phyloP scores from a whole-genome alignment of 2,797 vertebrate species.

The Poecilia gillii region DNA sequence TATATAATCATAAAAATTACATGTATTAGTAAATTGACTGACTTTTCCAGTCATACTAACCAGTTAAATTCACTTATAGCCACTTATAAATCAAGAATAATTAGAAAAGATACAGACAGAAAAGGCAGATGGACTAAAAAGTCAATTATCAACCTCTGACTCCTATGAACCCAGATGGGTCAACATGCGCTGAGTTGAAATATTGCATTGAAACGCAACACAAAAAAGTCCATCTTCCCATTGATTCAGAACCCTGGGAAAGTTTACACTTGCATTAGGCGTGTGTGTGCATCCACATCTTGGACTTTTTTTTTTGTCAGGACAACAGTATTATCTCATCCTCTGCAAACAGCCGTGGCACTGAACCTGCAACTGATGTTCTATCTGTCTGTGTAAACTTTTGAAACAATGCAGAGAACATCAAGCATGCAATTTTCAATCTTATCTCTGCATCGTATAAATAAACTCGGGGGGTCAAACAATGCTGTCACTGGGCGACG shows the following conservation, averaged over 20 bases:
- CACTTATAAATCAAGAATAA: background rate
- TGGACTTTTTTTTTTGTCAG: conserved; percentile 30
- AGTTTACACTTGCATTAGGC: conserved; percentile 8
- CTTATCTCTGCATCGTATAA: conserved; percentile 64
- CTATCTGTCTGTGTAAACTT: conserved; percentile 43
- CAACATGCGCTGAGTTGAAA: background rate
- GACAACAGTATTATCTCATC: conserved; percentile 39
- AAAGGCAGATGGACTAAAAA: background rate
- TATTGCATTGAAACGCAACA: background rate
- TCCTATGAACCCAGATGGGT: background rate
- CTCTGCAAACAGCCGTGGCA: conserved; percentile 26
- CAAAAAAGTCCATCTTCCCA: background rate
- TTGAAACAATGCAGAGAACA: conserved; percentile 63
- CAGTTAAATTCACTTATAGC: background rate
- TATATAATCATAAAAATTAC: background rate
- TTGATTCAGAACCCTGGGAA: conserved; percentile 17
- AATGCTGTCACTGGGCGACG: conserved; percentile 54
- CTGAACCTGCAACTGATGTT: conserved; percentile 21
- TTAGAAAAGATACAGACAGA: background rate
- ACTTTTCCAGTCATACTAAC: background rate
- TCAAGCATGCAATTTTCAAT: conserved; percentile 15
- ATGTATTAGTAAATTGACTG: too few species aligned
- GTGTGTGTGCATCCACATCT: background rate
- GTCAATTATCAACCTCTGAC: background rate
- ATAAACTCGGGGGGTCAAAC: conserved; percentile 56